Evolutionary conservation across 1,140 invertebrate genomes (phyloP), one percentile per base, ranked within the genome.

Genomic region (Prorops nasuta): DNA sequence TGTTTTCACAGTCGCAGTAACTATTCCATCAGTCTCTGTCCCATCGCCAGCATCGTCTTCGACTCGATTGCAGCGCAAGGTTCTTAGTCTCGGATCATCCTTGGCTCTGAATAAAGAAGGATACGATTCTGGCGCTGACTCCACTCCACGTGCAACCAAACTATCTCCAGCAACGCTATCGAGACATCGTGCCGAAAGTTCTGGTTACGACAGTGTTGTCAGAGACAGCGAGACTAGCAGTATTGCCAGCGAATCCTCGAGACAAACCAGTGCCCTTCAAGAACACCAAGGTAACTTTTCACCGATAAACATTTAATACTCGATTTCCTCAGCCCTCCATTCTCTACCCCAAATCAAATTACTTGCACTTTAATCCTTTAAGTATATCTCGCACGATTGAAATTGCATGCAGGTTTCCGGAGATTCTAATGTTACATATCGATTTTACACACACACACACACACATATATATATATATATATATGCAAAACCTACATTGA

Each of bases 201-300:
- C 82, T 20, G 92, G 92, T 2, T 94, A 95, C 66, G 92, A 94
- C 62, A 93, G 89, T 63, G 87, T 94, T 46, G 86, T 91, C 1
- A 75, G 91, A 53, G 91, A 94, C 60, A 91, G 89, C 44, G 87
- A 91, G 60, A 88, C 88, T 35, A 90, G 88, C n/a, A 90, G 88
- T 51, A 84, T 91, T 51, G 87, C 87, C 35, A 90, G 88, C 7
- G 88, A 88, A 53, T 86, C 83, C 37, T 86, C 86, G 40, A 69
- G 87, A 60, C 79, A 85, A 59, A 81, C 86, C 22, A 82, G 83
- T 48, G 77, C 83, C 32, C 79, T 86, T 34, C 78, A 86, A 66
- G 78, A 84, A 48, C 79, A 82, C 57, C 74, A 76, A 68, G 72
- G 75, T 77, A 68, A 62, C 34, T 46, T 31, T 28, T 6, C 10